Conservation (phyloP, 2,797 vertebrate species). For the Vireo griseus region DNA sequence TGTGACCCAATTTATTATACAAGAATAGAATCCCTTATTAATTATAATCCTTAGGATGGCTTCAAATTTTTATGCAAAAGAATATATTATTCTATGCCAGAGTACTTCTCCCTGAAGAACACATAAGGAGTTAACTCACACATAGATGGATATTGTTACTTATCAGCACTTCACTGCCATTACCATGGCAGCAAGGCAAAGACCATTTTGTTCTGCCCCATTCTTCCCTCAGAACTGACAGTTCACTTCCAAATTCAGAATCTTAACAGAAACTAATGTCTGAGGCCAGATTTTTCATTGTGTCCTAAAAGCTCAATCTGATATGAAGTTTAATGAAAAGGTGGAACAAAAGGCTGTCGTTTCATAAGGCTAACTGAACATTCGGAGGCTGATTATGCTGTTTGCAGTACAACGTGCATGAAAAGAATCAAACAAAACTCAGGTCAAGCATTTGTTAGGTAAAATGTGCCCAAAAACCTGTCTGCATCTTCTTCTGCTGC, state of each 20-base stretch:
- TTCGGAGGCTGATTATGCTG: neutral
- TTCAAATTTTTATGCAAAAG: neutral
- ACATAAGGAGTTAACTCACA: constrained; percentile 4
- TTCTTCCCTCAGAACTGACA: neutral
- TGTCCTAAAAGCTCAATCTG: constrained; percentile 15
- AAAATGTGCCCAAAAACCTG: neutral
- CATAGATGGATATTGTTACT: neutral
- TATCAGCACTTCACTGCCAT: constrained; percentile 41
- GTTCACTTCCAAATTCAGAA: neutral
- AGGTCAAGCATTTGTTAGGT: neutral
- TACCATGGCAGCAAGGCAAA: constrained; percentile 35
- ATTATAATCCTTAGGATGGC: neutral
- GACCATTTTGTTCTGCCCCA: constrained; percentile 19
- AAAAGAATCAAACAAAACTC: neutral
- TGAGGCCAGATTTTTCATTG: neutral
- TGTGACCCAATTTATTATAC: neutral
- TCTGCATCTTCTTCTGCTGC: neutral
- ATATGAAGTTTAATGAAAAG: constrained; percentile 3
- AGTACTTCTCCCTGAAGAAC: neutral
- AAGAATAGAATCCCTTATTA: neutral
- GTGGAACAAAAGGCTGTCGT: neutral
- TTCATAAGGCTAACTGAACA: neutral
- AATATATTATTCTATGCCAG: neutral
- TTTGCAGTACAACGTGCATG: neutral
- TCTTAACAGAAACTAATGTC: neutral